A percentile compares a stretch with the other conserved stretches of the same genome.
These are phyloP conservation scores for Dichetophora obliterata DNA, from an alignment of 2,888 invertebrate species.

Conservation along the genomic window DNA sequence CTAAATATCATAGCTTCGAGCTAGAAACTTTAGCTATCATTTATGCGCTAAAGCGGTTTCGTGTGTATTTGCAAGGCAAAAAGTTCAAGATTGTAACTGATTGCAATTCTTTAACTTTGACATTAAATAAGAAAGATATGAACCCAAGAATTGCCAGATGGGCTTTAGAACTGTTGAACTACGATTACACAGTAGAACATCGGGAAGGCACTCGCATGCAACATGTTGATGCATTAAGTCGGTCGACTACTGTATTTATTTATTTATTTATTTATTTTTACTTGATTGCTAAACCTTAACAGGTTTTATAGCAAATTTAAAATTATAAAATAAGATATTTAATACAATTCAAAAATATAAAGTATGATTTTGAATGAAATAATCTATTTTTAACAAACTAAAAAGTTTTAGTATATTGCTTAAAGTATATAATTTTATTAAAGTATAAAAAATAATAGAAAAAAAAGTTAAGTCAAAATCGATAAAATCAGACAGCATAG, in stretches of 20 bases:
- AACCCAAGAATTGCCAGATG: not conserved
- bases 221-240: constrained; percentile 17
- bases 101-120: constrained; percentile 8
- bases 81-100: constrained; percentile 1
- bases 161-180: constrained; percentile 1
- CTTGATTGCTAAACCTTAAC: too few species aligned
- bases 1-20: constrained; percentile 58
- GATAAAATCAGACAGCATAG: not conserved
- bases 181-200: constrained; percentile 7
- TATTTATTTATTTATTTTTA: too few species aligned
- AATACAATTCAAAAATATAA: too few species aligned
- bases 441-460: too few species aligned
- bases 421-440: too few species aligned
- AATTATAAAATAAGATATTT: too few species aligned
- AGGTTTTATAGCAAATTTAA: too few species aligned
- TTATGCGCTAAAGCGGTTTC: constrained; percentile 24
- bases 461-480: not conserved
- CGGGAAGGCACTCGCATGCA: not conserved
- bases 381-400: too few species aligned
- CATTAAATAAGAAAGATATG: not conserved
- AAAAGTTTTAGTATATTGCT: too few species aligned
- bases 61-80: not conserved
- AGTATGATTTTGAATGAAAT: too few species aligned
- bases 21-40: constrained; percentile 37
- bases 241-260: not conserved